Conservation (phyloP, 2,888 invertebrate genomes). For the Leucophora obtusa region DNA sequence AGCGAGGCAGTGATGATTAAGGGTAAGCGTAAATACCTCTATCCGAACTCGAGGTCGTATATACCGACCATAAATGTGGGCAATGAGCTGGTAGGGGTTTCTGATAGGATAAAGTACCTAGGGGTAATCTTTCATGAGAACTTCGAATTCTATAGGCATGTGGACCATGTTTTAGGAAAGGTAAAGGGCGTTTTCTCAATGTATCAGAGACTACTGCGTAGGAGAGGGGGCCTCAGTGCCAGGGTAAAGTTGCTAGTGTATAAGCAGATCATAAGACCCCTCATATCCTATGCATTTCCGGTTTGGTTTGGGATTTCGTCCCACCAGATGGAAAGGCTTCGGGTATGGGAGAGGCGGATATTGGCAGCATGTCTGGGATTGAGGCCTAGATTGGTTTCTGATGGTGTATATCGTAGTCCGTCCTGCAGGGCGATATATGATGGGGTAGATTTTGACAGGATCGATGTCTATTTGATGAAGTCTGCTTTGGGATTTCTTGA, state of each 20-base stretch:
- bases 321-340: neutral
- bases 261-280: neutral
- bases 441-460: neutral
- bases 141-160: neutral
- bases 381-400: neutral
- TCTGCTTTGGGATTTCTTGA: neutral
- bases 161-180: neutral
- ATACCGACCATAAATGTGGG: neutral
- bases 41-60: neutral
- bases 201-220: neutral
- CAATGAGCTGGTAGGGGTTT: neutral
- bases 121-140: neutral
- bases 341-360: neutral
- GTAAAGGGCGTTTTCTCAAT: neutral
- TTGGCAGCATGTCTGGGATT: neutral
- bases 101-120: neutral
- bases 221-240: neutral
- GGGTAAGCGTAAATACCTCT: conserved; percentile 1
- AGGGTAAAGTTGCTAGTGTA: neutral
- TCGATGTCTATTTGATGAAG: neutral
- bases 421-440: neutral
- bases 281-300: conserved; percentile 23
- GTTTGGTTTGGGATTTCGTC: conserved; percentile 19
- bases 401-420: neutral
- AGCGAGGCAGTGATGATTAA: neutral